Percentiles rank a stretch among this genome's conserved stretches.
Conservation (phyloP, 2,888 invertebrate genomes). For the Cephus rjabovi region DNA sequence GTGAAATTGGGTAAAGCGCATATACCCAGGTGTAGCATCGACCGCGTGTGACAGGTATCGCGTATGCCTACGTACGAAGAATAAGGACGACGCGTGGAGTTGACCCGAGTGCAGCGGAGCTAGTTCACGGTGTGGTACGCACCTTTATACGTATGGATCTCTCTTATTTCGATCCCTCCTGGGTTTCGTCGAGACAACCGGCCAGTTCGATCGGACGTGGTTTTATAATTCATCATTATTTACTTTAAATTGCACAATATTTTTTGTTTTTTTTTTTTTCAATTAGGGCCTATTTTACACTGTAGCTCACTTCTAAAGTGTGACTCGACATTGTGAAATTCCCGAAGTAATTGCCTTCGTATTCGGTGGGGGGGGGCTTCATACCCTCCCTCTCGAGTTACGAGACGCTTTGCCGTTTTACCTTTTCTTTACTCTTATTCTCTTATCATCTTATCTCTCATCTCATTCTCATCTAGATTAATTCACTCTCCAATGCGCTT, state of each 20-base stretch:
- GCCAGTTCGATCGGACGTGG: constrained; percentile 35
- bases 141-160: not conserved
- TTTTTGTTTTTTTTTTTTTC: constrained; percentile 19
- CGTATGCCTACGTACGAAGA: not conserved
- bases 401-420: constrained; percentile 8
- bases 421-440: not conserved
- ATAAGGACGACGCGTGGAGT: not conserved
- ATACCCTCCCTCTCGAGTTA: constrained; percentile 17
- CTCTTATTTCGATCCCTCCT: no score
- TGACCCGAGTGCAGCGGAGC: not conserved
- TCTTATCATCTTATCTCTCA: not conserved
- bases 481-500: not conserved
- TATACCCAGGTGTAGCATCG: not conserved
- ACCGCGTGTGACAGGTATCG: not conserved
- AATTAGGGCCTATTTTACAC: constrained; percentile 34
- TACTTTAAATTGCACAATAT: constrained; percentile 58
- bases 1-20: not conserved
- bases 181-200: not conserved
- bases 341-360: constrained; percentile 10
- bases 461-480: constrained; percentile 5
- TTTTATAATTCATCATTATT: constrained; percentile 41
- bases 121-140: not conserved
- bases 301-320: constrained; percentile 25
- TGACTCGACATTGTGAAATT: constrained; percentile 19
- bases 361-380: constrained; percentile 10